These are phyloP conservation scores for Thinocorus orbignyianus DNA, from an alignment of 2,113 vertebrate genomes.

Conservation along the genomic window DNA sequence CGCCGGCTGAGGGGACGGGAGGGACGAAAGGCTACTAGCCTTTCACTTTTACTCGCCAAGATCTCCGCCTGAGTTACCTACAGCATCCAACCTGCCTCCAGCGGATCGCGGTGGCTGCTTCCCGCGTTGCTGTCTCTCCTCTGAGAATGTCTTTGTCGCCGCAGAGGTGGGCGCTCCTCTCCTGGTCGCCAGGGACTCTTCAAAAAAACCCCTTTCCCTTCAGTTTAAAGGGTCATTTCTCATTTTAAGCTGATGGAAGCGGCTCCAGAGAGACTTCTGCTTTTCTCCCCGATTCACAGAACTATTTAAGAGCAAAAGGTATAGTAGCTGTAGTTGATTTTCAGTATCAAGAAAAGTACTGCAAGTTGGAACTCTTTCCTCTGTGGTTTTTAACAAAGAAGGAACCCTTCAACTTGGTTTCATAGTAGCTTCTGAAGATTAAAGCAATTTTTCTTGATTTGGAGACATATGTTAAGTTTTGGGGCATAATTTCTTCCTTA, in stretches of 20 bases:
- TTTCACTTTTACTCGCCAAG: not conserved
- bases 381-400: not conserved
- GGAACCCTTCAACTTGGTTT: not conserved
- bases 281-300: not conserved
- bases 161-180: not conserved
- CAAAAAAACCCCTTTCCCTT: not conserved
- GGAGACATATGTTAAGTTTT: not conserved
- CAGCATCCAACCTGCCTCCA: not conserved
- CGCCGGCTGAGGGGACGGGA: too few species aligned
- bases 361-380: not conserved
- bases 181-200: not conserved
- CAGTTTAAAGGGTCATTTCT: not conserved
- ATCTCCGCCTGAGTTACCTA: rapidly evolving
- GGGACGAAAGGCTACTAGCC: too few species aligned
- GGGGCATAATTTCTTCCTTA: not conserved
- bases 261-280: not conserved
- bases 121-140: rapidly evolving
- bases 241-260: not conserved
- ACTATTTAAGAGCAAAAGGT: not conserved
- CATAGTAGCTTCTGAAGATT: not conserved
- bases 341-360: not conserved
- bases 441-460: not conserved
- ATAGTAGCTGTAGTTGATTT: not conserved
- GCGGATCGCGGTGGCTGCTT: rapidly evolving
- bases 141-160: too few species aligned